phyloP scores from a whole-genome alignment of 1,140 invertebrate species.

The Elysia chlorotica region DNA sequence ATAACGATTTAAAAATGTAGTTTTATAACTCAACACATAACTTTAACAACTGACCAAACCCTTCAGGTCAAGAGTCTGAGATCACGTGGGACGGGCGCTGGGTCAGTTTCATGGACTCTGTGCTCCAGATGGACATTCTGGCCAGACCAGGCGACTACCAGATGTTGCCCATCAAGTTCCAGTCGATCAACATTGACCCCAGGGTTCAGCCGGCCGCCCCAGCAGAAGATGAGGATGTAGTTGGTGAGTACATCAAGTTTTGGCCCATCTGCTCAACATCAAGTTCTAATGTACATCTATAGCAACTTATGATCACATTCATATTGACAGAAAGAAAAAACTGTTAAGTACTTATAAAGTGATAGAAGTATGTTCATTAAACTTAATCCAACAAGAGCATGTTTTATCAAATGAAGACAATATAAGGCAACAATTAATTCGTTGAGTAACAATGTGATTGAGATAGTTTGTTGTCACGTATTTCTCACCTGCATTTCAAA shows the following conservation, averaged over 20 bases:
- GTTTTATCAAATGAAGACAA: too few species aligned
- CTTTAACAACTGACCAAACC: too few species aligned
- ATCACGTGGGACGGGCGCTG: conserved; percentile 84
- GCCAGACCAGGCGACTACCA: conserved; percentile 74
- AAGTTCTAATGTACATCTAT: neutral
- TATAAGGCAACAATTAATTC: too few species aligned
- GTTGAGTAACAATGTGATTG: too few species aligned
- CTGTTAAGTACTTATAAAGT: too few species aligned
- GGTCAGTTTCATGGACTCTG: conserved; percentile 92
- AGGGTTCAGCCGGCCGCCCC: conserved; percentile 75
- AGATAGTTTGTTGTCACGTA: too few species aligned
- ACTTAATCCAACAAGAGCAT: too few species aligned
- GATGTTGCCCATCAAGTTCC: conserved; percentile 85
- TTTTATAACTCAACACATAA: neutral
- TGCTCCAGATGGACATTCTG: conserved; percentile 90
- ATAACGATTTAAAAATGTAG: too few species aligned
- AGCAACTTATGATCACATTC: too few species aligned
- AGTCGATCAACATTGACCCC: conserved; percentile 82
- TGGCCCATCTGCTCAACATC: neutral
- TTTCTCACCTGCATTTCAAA: too few species aligned
- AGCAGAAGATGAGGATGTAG: conserved; percentile 10
- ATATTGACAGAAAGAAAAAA: too few species aligned
- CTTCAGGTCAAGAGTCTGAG: conserved; percentile 42
- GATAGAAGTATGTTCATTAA: too few species aligned
- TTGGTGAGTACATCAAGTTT: conserved; percentile 27